Evolutionary conservation across 1,140 invertebrate species (phyloP).

Genomic region (Holcopasites calliopsidis): DNA sequence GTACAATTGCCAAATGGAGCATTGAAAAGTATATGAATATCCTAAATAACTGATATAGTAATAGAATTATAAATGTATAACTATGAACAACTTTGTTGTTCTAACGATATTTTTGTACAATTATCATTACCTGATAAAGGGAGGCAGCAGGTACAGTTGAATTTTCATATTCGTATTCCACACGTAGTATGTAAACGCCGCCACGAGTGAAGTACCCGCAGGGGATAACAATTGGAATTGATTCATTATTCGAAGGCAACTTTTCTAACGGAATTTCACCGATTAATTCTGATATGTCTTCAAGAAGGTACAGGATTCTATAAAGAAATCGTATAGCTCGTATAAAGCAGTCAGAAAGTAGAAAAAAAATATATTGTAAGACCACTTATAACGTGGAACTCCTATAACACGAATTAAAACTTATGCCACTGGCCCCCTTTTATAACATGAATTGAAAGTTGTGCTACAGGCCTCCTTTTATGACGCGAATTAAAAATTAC

Average conservation of each 20-base stretch:
- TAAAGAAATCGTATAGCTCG: too few relatives aligned
- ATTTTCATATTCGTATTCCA: conserved; percentile 75
- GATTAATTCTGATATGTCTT: conserved; percentile 73
- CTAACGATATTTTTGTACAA: too few relatives aligned
- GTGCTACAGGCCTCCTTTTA: too few relatives aligned
- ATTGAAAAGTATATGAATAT: not conserved
- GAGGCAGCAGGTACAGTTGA: conserved; percentile 72
- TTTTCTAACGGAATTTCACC: conserved; percentile 71
- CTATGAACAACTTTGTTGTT: too few relatives aligned
- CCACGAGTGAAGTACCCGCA: conserved; percentile 86
- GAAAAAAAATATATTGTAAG: not conserved
- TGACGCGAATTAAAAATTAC: too few relatives aligned
- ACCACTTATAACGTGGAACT: too few relatives aligned
- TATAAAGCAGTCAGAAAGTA: not conserved
- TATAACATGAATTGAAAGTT: too few relatives aligned
- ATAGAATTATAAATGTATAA: too few relatives aligned
- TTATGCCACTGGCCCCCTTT: too few relatives aligned
- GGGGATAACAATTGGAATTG: conserved; percentile 81
- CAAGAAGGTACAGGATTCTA: conserved; percentile 73
- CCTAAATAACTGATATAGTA: not conserved
- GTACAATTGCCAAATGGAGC: too few relatives aligned
- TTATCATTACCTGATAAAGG: conserved; percentile 59
- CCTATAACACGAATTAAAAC: too few relatives aligned
- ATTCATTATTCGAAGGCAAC: conserved; percentile 61
- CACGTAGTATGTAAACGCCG: conserved; percentile 79